Base-by-base conservation (phyloP, 2,113 vertebrate genomes). In the Ailurus styani region DNA sequence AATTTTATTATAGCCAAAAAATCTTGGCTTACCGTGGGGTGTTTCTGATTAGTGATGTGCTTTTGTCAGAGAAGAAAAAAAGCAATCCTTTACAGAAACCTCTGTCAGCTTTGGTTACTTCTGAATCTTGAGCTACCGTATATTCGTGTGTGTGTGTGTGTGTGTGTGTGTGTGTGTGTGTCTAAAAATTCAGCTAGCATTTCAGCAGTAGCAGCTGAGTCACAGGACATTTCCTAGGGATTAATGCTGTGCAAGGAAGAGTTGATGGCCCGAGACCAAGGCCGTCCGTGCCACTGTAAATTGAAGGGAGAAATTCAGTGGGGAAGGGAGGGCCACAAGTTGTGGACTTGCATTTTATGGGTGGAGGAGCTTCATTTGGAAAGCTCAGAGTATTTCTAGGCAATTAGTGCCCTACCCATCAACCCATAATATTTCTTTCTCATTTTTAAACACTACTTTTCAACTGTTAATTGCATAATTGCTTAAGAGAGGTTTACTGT, bases 341-440 rank as follows among this genome's bases (percentile, higher is more conserved):
- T 57, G 60, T 55, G 29, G 84, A 60, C 85, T 95, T 85, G 14
- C 77, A 91, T 96, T 97, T 98, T 96, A 97, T 91, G 85, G 66
- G 93, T 60, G 64, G 92, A 87, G 96, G 64, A 55, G 78, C 60
- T 97, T 96, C 85, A 94, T 94, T 91, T 95, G 72, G 85, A 97
- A 97, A 72, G 45, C 77, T 75, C 81, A 97, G 93, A 96, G 72
- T 96, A 96, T 98, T 97, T 96, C 97, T 97, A 93, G 94, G 96
- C 93, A 97, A 98, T 96, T 98, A 97, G 96, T 96, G 96, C 92
- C 96, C 95, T 97, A 45, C 75, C 37, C 88, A 95, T 90, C 88
- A 94, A 97, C 96, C 94, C 37, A 78, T 88, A 97, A 96, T 97
- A 97, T 98, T 97, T 98, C 97, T 97, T 97, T 96, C 85, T 93